Evolutionary conservation across 2,113 vertebrate species (phyloP).

Genomic region (Ctenodactylus gundi): DNA sequence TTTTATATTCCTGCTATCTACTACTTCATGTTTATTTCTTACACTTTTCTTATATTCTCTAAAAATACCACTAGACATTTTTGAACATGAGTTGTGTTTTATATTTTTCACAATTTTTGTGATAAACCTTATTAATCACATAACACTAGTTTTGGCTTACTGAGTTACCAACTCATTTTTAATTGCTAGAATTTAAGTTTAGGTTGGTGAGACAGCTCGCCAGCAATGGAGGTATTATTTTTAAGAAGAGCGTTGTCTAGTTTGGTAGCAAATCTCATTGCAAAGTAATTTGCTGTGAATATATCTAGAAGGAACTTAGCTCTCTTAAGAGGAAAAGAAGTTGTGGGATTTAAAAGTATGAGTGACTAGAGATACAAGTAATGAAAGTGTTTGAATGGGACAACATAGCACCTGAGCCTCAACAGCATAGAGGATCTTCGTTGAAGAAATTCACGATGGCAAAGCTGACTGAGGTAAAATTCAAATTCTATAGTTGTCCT

Average conservation of each 20-base stretch:
- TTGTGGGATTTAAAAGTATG: neutral
- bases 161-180: neutral
- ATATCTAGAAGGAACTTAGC: neutral
- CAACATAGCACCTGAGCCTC: accelerated
- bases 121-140: neutral
- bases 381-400: accelerated
- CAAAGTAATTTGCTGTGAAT: neutral
- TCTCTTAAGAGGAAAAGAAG: neutral
- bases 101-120: neutral
- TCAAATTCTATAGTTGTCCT: neutral
- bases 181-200: neutral
- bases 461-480: neutral
- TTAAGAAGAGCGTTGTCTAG: neutral
- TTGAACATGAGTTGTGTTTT: neutral
- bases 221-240: neutral
- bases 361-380: accelerated
- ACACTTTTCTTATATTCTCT: neutral
- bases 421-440: neutral
- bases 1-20: neutral
- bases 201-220: neutral
- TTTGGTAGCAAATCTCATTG: neutral
- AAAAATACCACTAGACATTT: neutral
- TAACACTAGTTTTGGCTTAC: neutral
- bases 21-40: neutral
- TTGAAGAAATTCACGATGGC: neutral